These are phyloP conservation scores for Lagopus muta DNA, from an alignment of 2,113 vertebrate genomes.

Conservation along the genomic window DNA sequence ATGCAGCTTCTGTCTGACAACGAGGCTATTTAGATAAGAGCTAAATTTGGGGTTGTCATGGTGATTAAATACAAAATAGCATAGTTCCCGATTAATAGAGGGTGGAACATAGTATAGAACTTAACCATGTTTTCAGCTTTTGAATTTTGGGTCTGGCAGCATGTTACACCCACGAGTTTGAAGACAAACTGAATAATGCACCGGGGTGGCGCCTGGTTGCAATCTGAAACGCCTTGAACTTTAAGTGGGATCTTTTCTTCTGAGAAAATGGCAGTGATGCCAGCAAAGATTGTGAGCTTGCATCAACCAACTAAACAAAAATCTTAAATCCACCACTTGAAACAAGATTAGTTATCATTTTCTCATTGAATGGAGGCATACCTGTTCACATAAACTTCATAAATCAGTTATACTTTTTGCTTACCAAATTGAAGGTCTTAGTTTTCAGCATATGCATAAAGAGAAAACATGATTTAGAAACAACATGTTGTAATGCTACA, in stretches of 20 bases:
- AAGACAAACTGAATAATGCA: background rate
- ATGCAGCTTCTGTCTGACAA: constrained; percentile 55
- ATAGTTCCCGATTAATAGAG: background rate
- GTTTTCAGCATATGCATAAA: background rate
- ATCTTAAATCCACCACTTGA: background rate
- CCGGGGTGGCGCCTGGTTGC: background rate
- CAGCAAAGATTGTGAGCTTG: background rate
- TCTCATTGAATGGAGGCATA: background rate
- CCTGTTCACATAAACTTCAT: background rate
- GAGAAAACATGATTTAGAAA: background rate
- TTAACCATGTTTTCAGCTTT: background rate
- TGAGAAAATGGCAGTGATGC: background rate
- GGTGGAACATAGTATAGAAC: background rate
- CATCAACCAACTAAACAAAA: background rate
- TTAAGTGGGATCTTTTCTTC: background rate
- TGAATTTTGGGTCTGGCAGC: constrained; percentile 26
- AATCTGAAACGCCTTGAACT: background rate
- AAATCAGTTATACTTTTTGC: background rate
- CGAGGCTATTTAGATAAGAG: constrained; percentile 38
- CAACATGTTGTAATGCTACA: background rate
- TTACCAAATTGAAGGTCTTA: background rate
- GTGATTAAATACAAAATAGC: background rate
- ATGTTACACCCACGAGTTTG: background rate
- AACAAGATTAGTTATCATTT: background rate
- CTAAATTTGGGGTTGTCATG: constrained; percentile 53